Percentiles rank a stretch among this genome's conserved stretches.
Evolutionary conservation across 2,888 invertebrate species (phyloP).

Genomic region (Ochropleura leucogaster): DNA sequence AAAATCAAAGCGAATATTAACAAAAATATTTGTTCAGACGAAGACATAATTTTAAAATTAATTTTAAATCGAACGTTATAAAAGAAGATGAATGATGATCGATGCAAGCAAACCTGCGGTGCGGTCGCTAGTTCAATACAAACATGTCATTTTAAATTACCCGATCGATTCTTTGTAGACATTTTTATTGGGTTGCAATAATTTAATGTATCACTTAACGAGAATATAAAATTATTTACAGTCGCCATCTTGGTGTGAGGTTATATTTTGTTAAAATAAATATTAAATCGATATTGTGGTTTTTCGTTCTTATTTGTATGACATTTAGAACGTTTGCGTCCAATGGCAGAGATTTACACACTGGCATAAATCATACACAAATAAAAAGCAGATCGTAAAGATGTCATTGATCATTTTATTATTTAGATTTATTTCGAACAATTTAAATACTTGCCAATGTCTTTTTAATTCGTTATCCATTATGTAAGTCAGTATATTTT

Average conservation of each 20-base stretch:
- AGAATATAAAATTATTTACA: slow-evolving; percentile 58
- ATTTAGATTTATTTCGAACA: neutral
- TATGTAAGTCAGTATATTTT: neutral
- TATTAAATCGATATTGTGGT: slow-evolving; percentile 11
- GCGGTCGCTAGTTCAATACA: slow-evolving; percentile 66
- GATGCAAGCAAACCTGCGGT: slow-evolving; percentile 59
- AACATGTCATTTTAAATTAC: slow-evolving; percentile 75
- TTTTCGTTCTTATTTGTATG: slow-evolving; percentile 25
- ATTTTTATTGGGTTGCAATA: slow-evolving; percentile 76
- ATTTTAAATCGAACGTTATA: slow-evolving; percentile 51
- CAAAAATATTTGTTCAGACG: slow-evolving; percentile 13
- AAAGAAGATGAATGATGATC: slow-evolving; percentile 65
- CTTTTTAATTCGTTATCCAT: neutral
- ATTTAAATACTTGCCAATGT: neutral
- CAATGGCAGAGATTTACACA: neutral
- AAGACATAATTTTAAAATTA: slow-evolving; percentile 41
- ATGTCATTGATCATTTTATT: neutral
- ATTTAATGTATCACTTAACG: slow-evolving; percentile 65
- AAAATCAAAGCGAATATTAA: slow-evolving; percentile 9
- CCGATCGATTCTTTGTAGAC: slow-evolving; percentile 70
- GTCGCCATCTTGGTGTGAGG: slow-evolving; percentile 47
- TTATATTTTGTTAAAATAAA: slow-evolving; percentile 48
- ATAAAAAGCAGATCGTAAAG: slow-evolving; percentile 31
- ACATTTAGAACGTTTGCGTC: slow-evolving; percentile 12
- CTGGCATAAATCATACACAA: slow-evolving; percentile 24